Evolutionary conservation across 2,888 invertebrate genomes (phyloP).

Genomic region (Cyaniris semiargus): DNA sequence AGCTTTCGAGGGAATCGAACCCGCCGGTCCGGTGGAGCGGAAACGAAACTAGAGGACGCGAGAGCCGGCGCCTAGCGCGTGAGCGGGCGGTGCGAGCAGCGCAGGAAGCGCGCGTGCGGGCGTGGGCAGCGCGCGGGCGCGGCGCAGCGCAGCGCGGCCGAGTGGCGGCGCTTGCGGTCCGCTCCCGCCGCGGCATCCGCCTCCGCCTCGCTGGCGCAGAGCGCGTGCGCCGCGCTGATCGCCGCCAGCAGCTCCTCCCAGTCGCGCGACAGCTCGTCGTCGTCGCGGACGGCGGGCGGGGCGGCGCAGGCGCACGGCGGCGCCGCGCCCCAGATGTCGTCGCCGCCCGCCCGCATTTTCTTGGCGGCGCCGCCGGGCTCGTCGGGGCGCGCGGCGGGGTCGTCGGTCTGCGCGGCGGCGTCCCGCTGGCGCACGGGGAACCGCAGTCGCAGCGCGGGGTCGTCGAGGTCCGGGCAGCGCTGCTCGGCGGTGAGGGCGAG

Average conservation of each 20-base stretch:
- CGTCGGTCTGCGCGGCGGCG: slow-evolving; percentile 62
- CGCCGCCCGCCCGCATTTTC: slow-evolving; percentile 63
- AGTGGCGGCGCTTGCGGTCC: slow-evolving; percentile 82
- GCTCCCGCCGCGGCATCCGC: slow-evolving; percentile 47
- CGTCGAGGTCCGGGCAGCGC: slow-evolving; percentile 62
- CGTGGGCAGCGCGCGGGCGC: slow-evolving; percentile 48
- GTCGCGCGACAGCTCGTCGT: slow-evolving; percentile 78
- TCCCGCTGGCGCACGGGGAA: slow-evolving; percentile 79
- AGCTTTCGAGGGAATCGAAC: slow-evolving; percentile 24
- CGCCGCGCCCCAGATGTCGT: slow-evolving; percentile 56
- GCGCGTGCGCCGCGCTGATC: slow-evolving; percentile 78
- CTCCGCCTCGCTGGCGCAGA: slow-evolving; percentile 60
- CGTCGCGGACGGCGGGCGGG: slow-evolving; percentile 51
- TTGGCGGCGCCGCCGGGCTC: slow-evolving; percentile 65
- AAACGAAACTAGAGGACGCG: background rate
- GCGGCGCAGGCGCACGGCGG: slow-evolving; percentile 56
- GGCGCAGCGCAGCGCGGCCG: slow-evolving; percentile 63
- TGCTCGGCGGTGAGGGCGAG: slow-evolving; percentile 62
- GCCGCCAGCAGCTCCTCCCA: slow-evolving; percentile 83
- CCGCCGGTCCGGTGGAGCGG: background rate
- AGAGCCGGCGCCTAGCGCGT: slow-evolving; percentile 58
- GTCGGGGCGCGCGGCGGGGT: slow-evolving; percentile 45
- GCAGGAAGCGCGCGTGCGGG: slow-evolving; percentile 77
- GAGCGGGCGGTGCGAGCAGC: slow-evolving; percentile 74
- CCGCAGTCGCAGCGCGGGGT: slow-evolving; percentile 81